These are phyloP conservation scores for Monochamus saltuarius DNA, from an alignment of 1,140 invertebrate species.

Conservation along the genomic window DNA sequence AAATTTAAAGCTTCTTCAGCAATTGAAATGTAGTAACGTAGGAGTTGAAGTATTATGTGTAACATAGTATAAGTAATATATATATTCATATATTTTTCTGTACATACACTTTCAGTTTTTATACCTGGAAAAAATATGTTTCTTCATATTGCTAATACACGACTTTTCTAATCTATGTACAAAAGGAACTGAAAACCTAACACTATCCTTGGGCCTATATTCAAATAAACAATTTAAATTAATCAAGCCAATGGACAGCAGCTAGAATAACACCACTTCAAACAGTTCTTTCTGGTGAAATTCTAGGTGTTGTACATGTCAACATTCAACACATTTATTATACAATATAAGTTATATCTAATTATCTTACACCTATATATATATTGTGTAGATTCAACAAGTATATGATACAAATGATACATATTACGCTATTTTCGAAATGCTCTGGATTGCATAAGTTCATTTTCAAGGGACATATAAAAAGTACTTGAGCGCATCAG, in stretches of 20 bases:
- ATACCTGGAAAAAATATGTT: conserved; percentile 28
- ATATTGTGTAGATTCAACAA: conserved; percentile 11
- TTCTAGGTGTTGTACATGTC: no score
- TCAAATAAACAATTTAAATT: not conserved
- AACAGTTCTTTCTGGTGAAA: no score
- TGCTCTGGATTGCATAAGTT: not conserved
- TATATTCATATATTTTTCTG: conserved; percentile 10
- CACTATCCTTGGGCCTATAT: no score
- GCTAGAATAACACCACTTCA: no score
- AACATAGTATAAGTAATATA: not conserved
- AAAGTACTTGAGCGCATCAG: no score
- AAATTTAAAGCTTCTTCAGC: conserved; percentile 32
- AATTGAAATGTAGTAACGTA: not conserved
- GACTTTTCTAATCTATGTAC: conserved; percentile 46
- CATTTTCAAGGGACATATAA: no score
- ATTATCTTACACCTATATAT: not conserved
- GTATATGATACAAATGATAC: conserved; percentile 22
- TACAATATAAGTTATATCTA: not conserved
- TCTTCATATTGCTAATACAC: conserved; percentile 55
- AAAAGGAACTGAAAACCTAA: conserved; percentile 10
- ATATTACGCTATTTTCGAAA: not conserved
- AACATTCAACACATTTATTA: not conserved
- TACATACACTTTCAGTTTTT: conserved; percentile 13
- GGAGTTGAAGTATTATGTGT: not conserved
- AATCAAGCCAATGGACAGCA: not conserved